Evolutionary conservation across 2,888 invertebrate species (phyloP).

Genomic region (Beris chalybata): DNA sequence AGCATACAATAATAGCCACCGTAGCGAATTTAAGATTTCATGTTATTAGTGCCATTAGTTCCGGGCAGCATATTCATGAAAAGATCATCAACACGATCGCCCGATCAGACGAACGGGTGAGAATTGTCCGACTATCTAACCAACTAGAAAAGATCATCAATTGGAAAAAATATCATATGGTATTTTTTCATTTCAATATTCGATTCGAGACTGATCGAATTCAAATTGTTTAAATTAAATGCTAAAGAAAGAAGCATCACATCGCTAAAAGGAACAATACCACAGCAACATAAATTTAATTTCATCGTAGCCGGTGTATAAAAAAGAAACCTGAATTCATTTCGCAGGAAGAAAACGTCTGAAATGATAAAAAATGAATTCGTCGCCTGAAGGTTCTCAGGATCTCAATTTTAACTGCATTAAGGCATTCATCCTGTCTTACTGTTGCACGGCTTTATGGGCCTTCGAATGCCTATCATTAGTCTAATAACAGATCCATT

Average conservation of each 20-base stretch:
- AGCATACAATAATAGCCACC: conserved; percentile 29
- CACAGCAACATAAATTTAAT: too few species aligned
- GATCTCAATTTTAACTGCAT: conserved; percentile 37
- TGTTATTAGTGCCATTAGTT: conserved; percentile 36
- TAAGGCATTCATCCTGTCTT: conserved; percentile 25
- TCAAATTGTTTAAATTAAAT: too few species aligned
- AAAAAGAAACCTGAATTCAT: too few species aligned
- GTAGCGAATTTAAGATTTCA: conserved; percentile 33
- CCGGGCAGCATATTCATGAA: conserved; percentile 27
- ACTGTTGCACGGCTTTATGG: conserved; percentile 5
- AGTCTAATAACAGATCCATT: conserved; percentile 38
- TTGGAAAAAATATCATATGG: too few species aligned
- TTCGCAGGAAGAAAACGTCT: too few species aligned
- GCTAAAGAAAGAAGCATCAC: too few species aligned
- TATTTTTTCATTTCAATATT: too few species aligned
- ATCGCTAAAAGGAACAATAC: too few species aligned
- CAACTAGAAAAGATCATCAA: not conserved
- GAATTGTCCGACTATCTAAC: conserved; percentile 17
- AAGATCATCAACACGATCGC: conserved; percentile 33
- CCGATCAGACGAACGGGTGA: conserved; percentile 19
- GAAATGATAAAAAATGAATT: conserved; percentile 30
- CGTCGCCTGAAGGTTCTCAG: conserved; percentile 34
- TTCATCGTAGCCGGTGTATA: too few species aligned
- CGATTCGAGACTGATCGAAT: too few species aligned
- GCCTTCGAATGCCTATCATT: conserved; percentile 36